These are phyloP conservation scores for Zaprionus bogoriensis DNA, from an alignment of 2,888 invertebrate species.

Conservation along the genomic window DNA sequence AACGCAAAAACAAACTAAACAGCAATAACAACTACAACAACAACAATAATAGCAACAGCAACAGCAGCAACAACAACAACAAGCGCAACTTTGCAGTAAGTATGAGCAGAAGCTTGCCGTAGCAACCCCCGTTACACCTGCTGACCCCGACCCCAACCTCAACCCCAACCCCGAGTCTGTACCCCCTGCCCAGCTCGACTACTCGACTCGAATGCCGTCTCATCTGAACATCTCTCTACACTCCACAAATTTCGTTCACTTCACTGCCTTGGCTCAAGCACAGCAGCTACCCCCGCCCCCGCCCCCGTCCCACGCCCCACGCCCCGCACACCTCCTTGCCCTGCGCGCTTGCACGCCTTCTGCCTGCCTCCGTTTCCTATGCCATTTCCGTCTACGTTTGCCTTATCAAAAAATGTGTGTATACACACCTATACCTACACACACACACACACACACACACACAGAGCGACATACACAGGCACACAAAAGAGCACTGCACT, in stretches of 20 bases:
- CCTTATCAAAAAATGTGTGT: constrained; percentile 65
- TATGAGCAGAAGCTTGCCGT: constrained; percentile 39
- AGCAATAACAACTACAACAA: constrained; percentile 14
- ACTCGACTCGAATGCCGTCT: constrained; percentile 31
- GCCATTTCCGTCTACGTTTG: constrained; percentile 70
- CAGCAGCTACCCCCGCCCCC: constrained; percentile 32
- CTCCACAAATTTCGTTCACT: constrained; percentile 66
- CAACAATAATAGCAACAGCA: constrained; percentile 22
- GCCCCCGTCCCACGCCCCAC: background rate
- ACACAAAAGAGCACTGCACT: constrained; percentile 39
- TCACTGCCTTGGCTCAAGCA: constrained; percentile 61
- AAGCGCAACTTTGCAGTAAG: constrained; percentile 69
- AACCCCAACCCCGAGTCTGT: background rate
- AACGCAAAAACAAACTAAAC: constrained; percentile 14
- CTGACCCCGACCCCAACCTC: constrained; percentile 21
- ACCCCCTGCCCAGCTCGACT: background rate
- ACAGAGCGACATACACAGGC: background rate
- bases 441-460: constrained; percentile 16
- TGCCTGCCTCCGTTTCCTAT: constrained; percentile 55
- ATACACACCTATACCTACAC: constrained; percentile 12
- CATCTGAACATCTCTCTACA: constrained; percentile 26
- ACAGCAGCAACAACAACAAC: constrained; percentile 32
- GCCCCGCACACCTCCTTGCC: background rate
- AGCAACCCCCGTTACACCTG: constrained; percentile 51
- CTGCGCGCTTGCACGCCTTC: background rate